Evolutionary conservation across 2,888 invertebrate species (phyloP).

Genomic region (Drosophila affinis): DNA sequence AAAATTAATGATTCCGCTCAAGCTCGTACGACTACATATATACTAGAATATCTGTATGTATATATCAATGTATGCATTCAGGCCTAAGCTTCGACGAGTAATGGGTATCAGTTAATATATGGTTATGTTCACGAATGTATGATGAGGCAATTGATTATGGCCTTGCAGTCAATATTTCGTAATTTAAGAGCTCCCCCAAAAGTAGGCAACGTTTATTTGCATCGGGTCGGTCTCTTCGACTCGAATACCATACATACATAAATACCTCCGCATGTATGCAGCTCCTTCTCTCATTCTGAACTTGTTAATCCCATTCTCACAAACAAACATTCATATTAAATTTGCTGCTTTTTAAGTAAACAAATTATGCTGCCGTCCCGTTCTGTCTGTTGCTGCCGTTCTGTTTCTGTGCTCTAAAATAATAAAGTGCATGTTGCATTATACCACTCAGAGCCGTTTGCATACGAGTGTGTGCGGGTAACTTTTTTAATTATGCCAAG

Average conservation of each 20-base stretch:
- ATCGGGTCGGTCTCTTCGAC: neutral
- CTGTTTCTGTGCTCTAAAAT: constrained; percentile 1
- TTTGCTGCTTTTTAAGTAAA: constrained; percentile 7
- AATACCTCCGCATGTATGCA: neutral
- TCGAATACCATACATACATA: neutral
- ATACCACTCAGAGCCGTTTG: constrained; percentile 28
- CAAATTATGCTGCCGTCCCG: constrained; percentile 6
- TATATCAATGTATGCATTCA: constrained; percentile 1
- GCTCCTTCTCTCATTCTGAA: neutral
- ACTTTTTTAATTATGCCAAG: constrained; percentile 65
- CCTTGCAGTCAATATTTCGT: neutral
- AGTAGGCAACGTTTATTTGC: neutral
- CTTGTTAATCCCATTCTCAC: neutral
- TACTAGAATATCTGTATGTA: neutral
- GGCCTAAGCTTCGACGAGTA: constrained; percentile 54
- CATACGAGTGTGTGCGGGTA: constrained; percentile 17
- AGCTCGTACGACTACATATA: neutral
- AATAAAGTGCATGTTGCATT: constrained; percentile 16
- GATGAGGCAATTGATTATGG: neutral
- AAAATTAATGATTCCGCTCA: constrained; percentile 73
- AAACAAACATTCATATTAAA: neutral
- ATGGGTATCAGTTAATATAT: constrained; percentile 49
- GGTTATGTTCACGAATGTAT: neutral
- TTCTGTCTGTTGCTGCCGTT: neutral
- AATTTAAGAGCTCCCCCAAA: neutral